These are phyloP conservation scores for Sebastes diaconus DNA, from an alignment of 2,797 vertebrate species.

Conservation along the genomic window DNA sequence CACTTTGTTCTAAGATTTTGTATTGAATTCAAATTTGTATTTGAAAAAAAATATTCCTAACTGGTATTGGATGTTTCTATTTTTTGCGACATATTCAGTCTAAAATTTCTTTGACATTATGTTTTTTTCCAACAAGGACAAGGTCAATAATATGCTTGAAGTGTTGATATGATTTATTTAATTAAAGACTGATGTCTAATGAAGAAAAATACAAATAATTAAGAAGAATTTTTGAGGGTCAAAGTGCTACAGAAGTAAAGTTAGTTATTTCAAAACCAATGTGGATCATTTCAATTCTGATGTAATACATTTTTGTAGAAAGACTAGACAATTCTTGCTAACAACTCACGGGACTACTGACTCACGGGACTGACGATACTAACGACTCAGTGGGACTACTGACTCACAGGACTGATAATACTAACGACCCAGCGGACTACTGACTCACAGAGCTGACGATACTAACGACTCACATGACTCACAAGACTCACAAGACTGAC, in stretches of 20 bases:
- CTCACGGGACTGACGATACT: no score
- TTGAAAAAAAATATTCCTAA: neutral
- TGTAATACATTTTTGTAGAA: neutral
- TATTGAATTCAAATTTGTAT: neutral
- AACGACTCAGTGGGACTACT: no score
- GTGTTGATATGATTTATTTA: neutral
- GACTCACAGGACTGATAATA: no score
- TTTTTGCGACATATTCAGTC: neutral
- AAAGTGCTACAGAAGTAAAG: neutral
- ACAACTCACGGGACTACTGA: no score
- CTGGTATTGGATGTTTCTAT: neutral
- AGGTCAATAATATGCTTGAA: neutral
- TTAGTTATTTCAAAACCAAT: neutral
- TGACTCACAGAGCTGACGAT: no score
- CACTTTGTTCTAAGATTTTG: neutral
- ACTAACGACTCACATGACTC: no score
- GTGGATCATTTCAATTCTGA: neutral
- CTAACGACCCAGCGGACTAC: no score
- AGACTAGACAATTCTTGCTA: no score
- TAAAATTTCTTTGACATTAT: neutral
- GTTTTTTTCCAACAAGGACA: neutral
- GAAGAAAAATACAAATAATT: neutral
- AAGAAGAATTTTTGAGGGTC: neutral
- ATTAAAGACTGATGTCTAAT: neutral
- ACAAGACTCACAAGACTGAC: no score